Evolutionary conservation across 2,113 vertebrate genomes (phyloP), one percentile per base, ranked within the genome.

Genomic region (Cyanoderma ruficeps): DNA sequence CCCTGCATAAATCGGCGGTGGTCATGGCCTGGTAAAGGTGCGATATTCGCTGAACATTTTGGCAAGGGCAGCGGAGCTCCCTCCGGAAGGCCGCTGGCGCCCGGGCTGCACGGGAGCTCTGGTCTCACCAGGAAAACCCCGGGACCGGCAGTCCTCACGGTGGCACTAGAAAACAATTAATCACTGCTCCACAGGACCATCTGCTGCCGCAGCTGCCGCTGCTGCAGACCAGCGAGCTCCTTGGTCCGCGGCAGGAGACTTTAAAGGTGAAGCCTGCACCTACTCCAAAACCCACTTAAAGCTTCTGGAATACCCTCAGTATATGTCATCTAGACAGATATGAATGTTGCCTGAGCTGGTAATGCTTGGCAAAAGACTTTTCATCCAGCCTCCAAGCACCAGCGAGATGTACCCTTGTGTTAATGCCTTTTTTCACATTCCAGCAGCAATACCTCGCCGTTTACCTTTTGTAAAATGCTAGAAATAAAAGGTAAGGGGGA

Each of bases 141-240:
- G 2, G 39, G 41, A 15, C 3, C 7, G 0, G 39, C 72, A 72
- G 37, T 41, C 96, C 96, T 97, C 96, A 87, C 31, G 97, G 94
- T 94, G 96, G 97, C 97, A 97, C 95, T 94, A 61, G 61, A 75
- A 76, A 96, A 50, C 94, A 94, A 87, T 94, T 72, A 91, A 97
- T 94, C 56, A 71, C 20, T 19, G 84, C 63, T 63, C 24, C 28
- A 5, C 42, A 5, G 10, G 21, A 6, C 72, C 72, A 1, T 53
- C 44, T 8, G 57, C 44, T 13, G 57, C 59, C 15, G 14, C 18
- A 22, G 27, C 39, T 27, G 23, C 25, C 7, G 37, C 56, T 7
- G 41, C 1, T 3, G 22, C 35, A 11, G n/a, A 30, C 20, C 4
- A 1, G 44, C 11, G 2, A 6, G n/a, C 10, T 13, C 64, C 50